Evolutionary conservation across 2,888 invertebrate genomes (phyloP), one percentile per base, ranked within the genome.

Genomic region (Agrochola litura): DNA sequence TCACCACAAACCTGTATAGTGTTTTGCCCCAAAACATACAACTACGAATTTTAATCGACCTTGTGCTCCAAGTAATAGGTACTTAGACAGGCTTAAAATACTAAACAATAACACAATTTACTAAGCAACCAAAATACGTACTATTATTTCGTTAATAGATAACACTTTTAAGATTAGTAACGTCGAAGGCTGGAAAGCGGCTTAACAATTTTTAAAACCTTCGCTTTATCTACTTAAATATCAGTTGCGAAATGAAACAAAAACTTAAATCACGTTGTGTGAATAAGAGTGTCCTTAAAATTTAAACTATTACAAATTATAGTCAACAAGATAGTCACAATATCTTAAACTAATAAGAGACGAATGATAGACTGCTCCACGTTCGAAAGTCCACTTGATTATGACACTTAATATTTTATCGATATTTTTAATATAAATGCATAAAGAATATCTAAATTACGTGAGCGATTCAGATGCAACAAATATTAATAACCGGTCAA

Each of bases 101-200:
- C 6, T 25, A 46, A 49, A 41, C 60, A 63, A 61, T 19, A 30
- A 12, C 58, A 54, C 37, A 81, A 67, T 41, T 5, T 37, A 37
- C 37, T 37, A 71, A 49, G 14, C 22, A 6, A 67, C 8, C 0
- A 66, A 25, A 19, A 49, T 8, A 61, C 22, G 5, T 49, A 56
- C 1, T 54, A 63, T 43, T 80, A 81, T 79, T 77, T 75, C 71
- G 76, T 73, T 77, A 76, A 76, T 79, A 70, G 43, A 71, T 83
- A 70, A 70, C 41, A 73, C 63, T 41, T 78, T 77, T 49, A 68
- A 80, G 71, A 80, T 67, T 64, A 25, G 25, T 41, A 41, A 46
- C 30, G 46, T 52, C 22, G 84, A 85, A 85, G 77, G 80, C 79
- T 84, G 61, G 61, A 83, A 82, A 81, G 70, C 14, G 43, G 72